Evolutionary conservation across 2,797 vertebrate genomes (phyloP), one percentile per base, ranked within the genome.

Genomic region (Peromyscus eremicus): DNA sequence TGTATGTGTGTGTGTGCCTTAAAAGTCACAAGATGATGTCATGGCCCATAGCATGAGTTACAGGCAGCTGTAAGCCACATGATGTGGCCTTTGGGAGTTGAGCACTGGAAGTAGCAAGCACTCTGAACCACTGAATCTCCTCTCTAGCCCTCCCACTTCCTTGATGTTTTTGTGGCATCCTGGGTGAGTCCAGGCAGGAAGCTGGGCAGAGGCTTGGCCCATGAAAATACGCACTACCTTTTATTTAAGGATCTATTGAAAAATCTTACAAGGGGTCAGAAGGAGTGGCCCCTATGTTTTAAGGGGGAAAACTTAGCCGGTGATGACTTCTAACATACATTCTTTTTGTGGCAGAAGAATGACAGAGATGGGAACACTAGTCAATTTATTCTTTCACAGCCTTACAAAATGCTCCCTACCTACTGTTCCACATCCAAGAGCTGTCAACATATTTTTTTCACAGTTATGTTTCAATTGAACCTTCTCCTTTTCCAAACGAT

Each of bases 401-500:
- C 16, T 46, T 84, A 43, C 37, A 68, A 75, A 89, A 73, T 80
- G 12, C 11, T 52, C 76, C 21, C 89, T 76, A 17, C 46, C 34
- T 87, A 84, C 2, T n/a, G 17, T 1, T 73, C 6, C 0, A 40
- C 7, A 16, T 43, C 60, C 79, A 96, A 88, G 52, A 94, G 34
- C 1, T 93, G 49, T 86, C 94, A 95, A 66, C 8, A 27, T 76
- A 75, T 91, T 70, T 94, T 89, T 89, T 85, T 89, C 79, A 93
- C 32, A 76, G 80, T 89, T 91, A 19, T 93, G 37, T 49, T 70
- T 95, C 55, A 82, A 83, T 62, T 93, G 64, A 95, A 90, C 25
- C 21, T 81, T 16, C 9, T 3, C 34, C 2, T 92, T 34, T 94
- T 57, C 46, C 17, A 79, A 68, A 57, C 85, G 84, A 94, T 19